Evolutionary conservation across 2,113 vertebrate genomes (phyloP).

Genomic region (Cranoglanis bouderius): DNA sequence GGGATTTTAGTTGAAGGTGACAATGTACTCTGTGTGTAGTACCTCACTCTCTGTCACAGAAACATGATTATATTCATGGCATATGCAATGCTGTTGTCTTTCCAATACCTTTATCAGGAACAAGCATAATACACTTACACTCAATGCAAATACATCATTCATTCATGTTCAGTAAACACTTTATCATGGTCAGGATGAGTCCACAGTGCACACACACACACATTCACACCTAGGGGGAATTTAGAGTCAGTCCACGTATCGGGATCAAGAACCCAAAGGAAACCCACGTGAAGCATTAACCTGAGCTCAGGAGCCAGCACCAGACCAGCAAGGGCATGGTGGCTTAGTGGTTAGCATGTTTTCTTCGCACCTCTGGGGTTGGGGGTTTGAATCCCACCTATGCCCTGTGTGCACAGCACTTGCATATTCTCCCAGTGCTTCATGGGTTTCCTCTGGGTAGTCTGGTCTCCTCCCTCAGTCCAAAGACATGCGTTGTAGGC

Average conservation of each 20-base stretch:
- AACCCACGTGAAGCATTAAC: not conserved
- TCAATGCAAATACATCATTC: not conserved
- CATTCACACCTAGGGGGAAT: not conserved
- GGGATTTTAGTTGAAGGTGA: not conserved
- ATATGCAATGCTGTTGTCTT: not conserved
- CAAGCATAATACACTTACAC: not conserved
- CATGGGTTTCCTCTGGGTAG: no score
- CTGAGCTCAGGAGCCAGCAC: not conserved
- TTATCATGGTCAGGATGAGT: not conserved
- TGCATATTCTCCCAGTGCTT: no score
- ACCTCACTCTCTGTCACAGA: not conserved
- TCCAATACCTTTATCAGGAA: not conserved
- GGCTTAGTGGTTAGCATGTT: no score
- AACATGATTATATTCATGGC: not conserved
- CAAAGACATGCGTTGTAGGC: no score
- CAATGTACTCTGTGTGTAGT: not conserved
- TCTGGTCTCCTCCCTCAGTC: no score
- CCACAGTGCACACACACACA: not conserved
- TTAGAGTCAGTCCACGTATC: not conserved
- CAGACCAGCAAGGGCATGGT: no score
- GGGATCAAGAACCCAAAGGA: not conserved
- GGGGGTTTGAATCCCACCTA: no score
- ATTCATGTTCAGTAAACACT: not conserved
- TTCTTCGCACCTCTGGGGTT: no score
- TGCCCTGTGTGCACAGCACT: no score